A percentile compares a stretch with the other conserved stretches of the same genome.
These are phyloP conservation scores for Koerneria pararmatus DNA, from an alignment of 2,888 invertebrate genomes.

Conservation along the genomic window DNA sequence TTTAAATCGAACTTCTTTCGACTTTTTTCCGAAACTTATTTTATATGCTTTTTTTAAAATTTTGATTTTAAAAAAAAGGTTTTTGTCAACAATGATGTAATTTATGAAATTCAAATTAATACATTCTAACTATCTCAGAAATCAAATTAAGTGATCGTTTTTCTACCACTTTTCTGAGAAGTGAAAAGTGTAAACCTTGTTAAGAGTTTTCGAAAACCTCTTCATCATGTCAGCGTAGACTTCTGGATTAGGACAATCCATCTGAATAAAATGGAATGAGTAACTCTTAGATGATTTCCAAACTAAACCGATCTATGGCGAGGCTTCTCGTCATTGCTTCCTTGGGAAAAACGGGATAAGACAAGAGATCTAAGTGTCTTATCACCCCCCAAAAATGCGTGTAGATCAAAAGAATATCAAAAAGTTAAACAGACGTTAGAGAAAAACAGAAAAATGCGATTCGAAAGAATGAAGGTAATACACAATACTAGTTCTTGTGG, in stretches of 20 bases:
- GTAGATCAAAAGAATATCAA: not conserved
- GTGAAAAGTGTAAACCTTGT: constrained; percentile 38
- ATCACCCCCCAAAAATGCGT: not conserved
- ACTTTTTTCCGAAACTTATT: no score
- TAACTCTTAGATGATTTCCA: not conserved
- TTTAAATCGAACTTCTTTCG: no score
- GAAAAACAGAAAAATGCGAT: not conserved
- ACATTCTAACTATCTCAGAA: no score
- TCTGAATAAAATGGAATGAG: constrained; percentile 65
- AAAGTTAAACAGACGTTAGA: not conserved
- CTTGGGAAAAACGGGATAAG: no score
- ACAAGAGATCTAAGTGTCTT: no score
- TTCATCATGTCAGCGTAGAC: constrained; percentile 99
- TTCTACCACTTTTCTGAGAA: no score
- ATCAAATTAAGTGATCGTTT: no score
- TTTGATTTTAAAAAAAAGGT: no score
- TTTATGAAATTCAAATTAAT: no score
- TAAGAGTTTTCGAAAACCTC: constrained; percentile 74
- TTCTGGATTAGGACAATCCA: constrained; percentile 98
- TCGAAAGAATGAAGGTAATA: not conserved
- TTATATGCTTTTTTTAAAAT: no score
- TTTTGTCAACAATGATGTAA: no score
- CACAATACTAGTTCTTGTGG: not conserved
- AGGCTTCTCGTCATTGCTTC: no score
- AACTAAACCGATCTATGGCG: not conserved